Base-by-base conservation (phyloP, 2,888 invertebrate genomes). In the Eurytoma californica region DNA sequence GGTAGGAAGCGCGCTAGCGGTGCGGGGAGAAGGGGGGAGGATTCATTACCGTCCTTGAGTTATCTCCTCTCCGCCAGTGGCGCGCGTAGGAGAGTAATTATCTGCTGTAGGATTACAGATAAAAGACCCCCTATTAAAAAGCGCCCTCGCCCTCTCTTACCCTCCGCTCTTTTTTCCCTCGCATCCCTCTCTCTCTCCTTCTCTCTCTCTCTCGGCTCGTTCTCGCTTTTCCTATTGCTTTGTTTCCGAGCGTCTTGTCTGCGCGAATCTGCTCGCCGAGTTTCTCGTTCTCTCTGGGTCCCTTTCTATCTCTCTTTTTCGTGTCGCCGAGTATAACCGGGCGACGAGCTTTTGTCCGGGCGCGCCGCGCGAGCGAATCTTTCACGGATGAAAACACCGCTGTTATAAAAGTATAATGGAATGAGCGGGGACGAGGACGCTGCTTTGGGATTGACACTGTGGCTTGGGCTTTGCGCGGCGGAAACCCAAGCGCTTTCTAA, bases 1-100 rank as follows among this genome's bases (percentile, higher is more conserved):
- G 61, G 30, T 58, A 63, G 55, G 57, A 39, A 39, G 39, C 39
- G 39, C 30, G 30, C 30, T 30, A 4, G 65, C 2, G 14, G 28
- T n/a, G n/a, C n/a, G n/a, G n/a, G 69, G 18, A 57, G 28, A 24
- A n/a, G 72, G 82, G 82, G 82, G 83, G 82, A 82, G 84, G 86
- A 86, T 87, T 88, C 87, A 86, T 88, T 88, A 87, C 85, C 83
- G 81, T 83, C 82, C 83, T 82, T 82, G 85, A 85, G 85, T 87
- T 86, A 87, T 87, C 86, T 86, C 79, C 82, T 82, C 84, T 79
- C 81, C 82, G 82, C 82, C 84, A 83, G 81, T 82, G 83, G 81
- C 83, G 83, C 83, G 84, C 82, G 84, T 83, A 82, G 83, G 85
- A 85, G 86, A 87, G 87, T 88, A 88, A 88, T 88, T 88, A 88